Base-by-base conservation (phyloP, 2,888 invertebrate genomes). In the Coremacera marginata region DNA sequence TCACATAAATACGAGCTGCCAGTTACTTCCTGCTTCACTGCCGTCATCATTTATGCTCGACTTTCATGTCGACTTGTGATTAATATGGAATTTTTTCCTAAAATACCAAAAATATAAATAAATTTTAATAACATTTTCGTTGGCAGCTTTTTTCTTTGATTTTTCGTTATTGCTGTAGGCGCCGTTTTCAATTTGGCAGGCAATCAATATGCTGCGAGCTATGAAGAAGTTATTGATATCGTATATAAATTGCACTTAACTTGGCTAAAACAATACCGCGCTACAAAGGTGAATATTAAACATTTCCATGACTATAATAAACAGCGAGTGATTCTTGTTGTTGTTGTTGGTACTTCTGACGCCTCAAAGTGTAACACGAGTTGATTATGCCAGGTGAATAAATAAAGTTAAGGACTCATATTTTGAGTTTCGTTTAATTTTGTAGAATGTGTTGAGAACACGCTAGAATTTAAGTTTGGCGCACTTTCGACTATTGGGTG, bases 121-220 rank as follows among this genome's bases (percentile, higher is more conserved):
- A 44, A 44, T 44, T 44, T 44, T 44, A 44, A 44, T 44, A 44
- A 44, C 44, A 44, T 44, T 44, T 44, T 44, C 3, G 44, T 44
- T 44, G 44, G 44, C 44, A 44, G 44, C 11, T 14, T 22, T 55
- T 27, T 27, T 22, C 57, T 22, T 60, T 22, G 37, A 37, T 37
- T 44, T 9, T 5, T 9, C 44, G 22, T 19, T 19, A 22, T 37
- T 34, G 37, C 67, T 22, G 0, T 11, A 67, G 67, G 67, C 67
- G 67, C 67, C 19, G 44, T 62, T 63, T 68, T 68, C 68, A 68
- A 68, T 68, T 67, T 51, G 27, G 51, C 49, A 14, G 49, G 16
- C 63, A 63, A 34, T 63, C 63, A 63, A 63, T 63, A 63, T 3
- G 11, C 27, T 3, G 11, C 27, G 27, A 60, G 16, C 14, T 60